Evolutionary conservation across 2,797 vertebrate genomes (phyloP).

Genomic region (Ctenosaura bakeri): DNA sequence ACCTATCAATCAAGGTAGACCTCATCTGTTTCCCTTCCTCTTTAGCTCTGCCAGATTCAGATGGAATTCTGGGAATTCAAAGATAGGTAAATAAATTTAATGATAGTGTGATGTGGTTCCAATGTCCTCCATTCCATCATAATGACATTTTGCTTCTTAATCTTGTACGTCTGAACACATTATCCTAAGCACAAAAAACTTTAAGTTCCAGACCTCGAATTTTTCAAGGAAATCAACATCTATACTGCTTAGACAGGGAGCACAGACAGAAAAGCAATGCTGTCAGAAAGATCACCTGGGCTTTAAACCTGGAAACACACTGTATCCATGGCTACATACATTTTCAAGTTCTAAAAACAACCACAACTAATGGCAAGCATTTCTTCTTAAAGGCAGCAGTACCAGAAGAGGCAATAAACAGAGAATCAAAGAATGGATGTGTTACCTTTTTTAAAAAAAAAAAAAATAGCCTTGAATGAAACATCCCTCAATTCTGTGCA

Average conservation of each 20-base stretch:
- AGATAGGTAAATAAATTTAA: neutral
- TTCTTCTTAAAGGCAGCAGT: neutral
- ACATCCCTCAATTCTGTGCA: neutral
- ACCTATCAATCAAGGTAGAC: neutral
- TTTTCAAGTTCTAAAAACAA: constrained; percentile 23
- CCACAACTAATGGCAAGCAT: constrained; percentile 27
- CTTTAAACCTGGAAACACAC: neutral
- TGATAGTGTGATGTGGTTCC: neutral
- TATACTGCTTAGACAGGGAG: neutral
- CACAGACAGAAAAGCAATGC: neutral
- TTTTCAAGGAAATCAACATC: neutral
- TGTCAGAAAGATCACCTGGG: neutral
- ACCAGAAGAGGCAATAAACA: neutral
- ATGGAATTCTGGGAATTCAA: neutral
- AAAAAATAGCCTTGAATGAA: neutral
- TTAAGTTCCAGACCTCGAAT: neutral
- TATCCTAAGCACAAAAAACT: neutral
- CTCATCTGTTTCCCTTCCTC: too few relatives aligned
- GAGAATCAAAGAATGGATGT: neutral
- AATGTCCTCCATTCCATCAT: neutral
- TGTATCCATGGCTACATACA: constrained; percentile 25
- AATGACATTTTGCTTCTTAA: neutral
- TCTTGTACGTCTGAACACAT: neutral
- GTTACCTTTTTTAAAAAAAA: too few relatives aligned
- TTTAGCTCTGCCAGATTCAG: too few relatives aligned